These are phyloP conservation scores for Harpegnathos saltator DNA, from an alignment of 1,140 invertebrate species.

Conservation along the genomic window DNA sequence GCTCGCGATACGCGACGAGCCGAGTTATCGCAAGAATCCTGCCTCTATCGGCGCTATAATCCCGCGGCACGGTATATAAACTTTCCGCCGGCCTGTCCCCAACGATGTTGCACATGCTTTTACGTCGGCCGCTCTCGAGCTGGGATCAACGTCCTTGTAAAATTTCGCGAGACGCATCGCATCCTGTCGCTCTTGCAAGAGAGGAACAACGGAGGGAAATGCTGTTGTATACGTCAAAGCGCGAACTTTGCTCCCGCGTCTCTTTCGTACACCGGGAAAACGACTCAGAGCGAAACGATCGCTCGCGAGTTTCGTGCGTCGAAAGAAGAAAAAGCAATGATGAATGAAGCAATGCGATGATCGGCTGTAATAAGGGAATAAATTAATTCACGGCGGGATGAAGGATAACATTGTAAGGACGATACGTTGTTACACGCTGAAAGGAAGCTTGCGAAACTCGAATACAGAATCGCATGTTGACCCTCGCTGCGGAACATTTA, in stretches of 20 bases:
- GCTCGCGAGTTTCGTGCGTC: background rate
- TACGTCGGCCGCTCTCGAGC: constrained; percentile 36
- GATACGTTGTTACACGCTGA: background rate
- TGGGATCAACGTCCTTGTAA: constrained; percentile 58
- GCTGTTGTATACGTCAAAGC: background rate
- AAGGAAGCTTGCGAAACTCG: background rate
- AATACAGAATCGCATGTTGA: background rate
- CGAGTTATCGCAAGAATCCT: constrained; percentile 76
- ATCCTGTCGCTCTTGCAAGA: background rate
- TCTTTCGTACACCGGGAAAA: too few species aligned
- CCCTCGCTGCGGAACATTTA: background rate
- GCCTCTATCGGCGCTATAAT: constrained; percentile 68
- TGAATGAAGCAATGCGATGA: background rate
- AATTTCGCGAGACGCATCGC: constrained; percentile 35
- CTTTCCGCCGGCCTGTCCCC: constrained; percentile 49
- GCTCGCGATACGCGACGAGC: constrained; percentile 71
- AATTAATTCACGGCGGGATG: background rate
- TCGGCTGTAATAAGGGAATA: background rate
- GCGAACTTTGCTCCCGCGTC: too few species aligned
- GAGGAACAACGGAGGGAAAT: background rate
- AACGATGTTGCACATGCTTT: constrained; percentile 61
- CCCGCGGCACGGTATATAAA: constrained; percentile 66
- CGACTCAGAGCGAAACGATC: background rate
- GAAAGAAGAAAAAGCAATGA: background rate
- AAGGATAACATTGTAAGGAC: background rate